These are phyloP conservation scores for Pollachius pollachius DNA, from an alignment of 2,113 vertebrate genomes.

Conservation along the genomic window DNA sequence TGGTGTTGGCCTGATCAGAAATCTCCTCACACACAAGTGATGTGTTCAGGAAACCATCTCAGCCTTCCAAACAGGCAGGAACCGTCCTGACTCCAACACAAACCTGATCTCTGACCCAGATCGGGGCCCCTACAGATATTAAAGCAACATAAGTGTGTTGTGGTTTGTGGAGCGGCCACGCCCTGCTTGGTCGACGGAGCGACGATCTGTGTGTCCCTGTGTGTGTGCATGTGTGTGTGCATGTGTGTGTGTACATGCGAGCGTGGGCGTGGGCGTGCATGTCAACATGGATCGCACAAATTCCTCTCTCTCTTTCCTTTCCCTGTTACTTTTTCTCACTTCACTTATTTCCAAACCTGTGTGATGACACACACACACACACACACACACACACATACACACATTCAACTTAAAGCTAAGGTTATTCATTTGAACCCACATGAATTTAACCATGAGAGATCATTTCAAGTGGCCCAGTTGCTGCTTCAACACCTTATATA, in stretches of 20 bases:
- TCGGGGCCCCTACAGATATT: background rate
- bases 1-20: too few species aligned
- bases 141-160: conserved; percentile 20
- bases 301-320: conserved; percentile 37
- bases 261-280: conserved; percentile 4
- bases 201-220: conserved; percentile 39
- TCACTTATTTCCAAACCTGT: conserved; percentile 57
- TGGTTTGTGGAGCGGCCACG: conserved; percentile 44
- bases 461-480: too few species aligned
- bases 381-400: conserved; percentile 7
- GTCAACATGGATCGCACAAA: conserved; percentile 63
- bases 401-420: background rate
- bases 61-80: background rate
- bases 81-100: background rate
- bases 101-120: background rate
- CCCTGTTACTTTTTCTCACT: conserved; percentile 52
- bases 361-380: conserved; percentile 14
- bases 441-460: too few species aligned
- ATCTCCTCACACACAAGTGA: too few species aligned
- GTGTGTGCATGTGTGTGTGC: background rate
- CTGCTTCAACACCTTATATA: background rate
- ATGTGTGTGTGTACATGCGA: too few species aligned
- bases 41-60: background rate
- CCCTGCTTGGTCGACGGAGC: conserved; percentile 46
- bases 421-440: background rate